Conservation (phyloP, 2,888 invertebrate genomes). For the Tenodera sinensis region DNA sequence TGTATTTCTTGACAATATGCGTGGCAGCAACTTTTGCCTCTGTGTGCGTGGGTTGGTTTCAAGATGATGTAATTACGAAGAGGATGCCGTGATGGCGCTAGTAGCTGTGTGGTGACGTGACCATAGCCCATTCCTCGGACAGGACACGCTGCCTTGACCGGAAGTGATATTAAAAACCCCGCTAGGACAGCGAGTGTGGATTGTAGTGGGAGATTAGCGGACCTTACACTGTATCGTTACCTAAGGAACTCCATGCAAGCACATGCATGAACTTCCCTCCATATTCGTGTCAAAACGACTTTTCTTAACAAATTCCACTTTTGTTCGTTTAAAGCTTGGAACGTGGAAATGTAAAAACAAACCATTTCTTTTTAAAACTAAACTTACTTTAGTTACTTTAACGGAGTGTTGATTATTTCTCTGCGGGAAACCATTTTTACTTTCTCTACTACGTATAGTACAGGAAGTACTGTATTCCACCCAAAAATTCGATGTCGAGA, state of each 20-base stretch:
- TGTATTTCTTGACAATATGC: too few relatives aligned
- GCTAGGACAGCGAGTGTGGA: background rate
- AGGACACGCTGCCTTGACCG: background rate
- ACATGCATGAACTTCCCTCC: background rate
- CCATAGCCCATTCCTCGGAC: background rate
- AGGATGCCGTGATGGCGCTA: background rate
- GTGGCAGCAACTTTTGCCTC: too few relatives aligned
- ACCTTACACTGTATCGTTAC: background rate
- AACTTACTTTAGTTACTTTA: too few relatives aligned
- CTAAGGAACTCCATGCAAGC: background rate
- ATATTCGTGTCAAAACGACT: background rate
- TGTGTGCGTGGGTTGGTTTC: too few relatives aligned
- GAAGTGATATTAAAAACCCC: constrained; percentile 13
- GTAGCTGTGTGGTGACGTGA: background rate
- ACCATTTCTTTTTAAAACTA: too few relatives aligned
- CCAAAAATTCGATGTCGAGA: too few relatives aligned
- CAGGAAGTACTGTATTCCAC: too few relatives aligned
- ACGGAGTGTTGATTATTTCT: too few relatives aligned
- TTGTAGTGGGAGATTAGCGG: background rate
- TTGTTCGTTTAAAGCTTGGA: too few relatives aligned
- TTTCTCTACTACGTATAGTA: too few relatives aligned
- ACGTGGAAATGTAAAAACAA: too few relatives aligned
- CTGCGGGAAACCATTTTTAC: too few relatives aligned
- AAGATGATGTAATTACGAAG: background rate
- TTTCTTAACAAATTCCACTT: background rate